Base-by-base conservation (phyloP, 2,113 vertebrate genomes). In the Phyllostomus discolor region DNA sequence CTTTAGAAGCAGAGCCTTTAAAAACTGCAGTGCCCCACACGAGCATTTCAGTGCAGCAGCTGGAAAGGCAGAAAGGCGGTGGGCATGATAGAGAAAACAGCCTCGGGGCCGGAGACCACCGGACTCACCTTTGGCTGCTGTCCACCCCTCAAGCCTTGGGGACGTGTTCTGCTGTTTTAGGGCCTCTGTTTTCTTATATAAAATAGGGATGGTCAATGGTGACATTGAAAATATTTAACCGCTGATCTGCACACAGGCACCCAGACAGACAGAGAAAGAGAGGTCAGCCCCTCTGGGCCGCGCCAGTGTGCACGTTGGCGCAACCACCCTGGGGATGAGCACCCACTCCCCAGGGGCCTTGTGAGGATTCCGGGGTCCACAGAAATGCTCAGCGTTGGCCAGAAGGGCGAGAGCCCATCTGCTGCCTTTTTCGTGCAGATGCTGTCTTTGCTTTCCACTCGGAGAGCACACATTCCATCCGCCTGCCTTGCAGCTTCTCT, bases 141-240 rank as follows among this genome's bases (percentile, higher is more conserved):
- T 43, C 5, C 22, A 72, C 4, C n/a, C 2, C 12, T 69, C 54
- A 67, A 48, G 59, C 5, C 46, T 38, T 95, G 11, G n/a, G 17
- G n/a, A 93, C 59, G 64, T 26, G 64, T 1, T 11, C 24, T 66
- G 4, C 24, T 62, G 17, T 38, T 75, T 94, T 24, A 84, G 38
- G 87, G 16, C 5, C 10, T 95, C 16, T 4, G 15, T 78, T 95
- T 64, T 64, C 28, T 64, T 31, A 31, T 31, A 38, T n/a, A 83
- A 62, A 90, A 14, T 16, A 43, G 24, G 3, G 15, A 57, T 33
- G 62, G 54, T 72, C 2, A 33, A 62, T 31, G 54, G 10, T 57
- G 10, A 91, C 11, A 82, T 15, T 52, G 11, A n/a, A 89, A 91
- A 91, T 57, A 93, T 59, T 67, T 66, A 86, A 50, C 12, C 41